phyloP scores from a whole-genome alignment of 2,888 invertebrate species.

The Arrhopalites spinosus region DNA sequence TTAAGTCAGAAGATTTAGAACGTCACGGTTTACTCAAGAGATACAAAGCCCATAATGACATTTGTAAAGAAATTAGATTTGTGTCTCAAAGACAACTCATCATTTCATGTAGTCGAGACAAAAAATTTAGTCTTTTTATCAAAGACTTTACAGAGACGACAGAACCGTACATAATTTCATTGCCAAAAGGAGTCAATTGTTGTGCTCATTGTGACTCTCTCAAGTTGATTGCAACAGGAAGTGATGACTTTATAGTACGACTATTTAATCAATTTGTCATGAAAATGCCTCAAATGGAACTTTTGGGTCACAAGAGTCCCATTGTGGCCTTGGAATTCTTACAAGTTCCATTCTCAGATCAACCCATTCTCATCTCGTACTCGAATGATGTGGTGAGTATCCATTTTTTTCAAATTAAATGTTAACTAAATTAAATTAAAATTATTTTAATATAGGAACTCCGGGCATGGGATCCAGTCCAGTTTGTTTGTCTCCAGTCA shows the following conservation, averaged over 20 bases:
- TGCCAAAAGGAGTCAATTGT: constrained; percentile 50
- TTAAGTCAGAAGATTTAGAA: constrained; percentile 25
- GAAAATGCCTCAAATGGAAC: constrained; percentile 50
- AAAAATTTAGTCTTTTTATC: constrained; percentile 48
- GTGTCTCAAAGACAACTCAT: constrained; percentile 42
- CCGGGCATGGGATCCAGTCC: constrained; percentile 51
- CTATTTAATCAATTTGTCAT: constrained; percentile 53
- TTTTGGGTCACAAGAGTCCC: constrained; percentile 47
- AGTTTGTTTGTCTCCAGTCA: constrained; percentile 47
- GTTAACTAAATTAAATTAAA: too few species aligned
- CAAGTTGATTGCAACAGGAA: constrained; percentile 54
- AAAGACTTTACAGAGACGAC: constrained; percentile 46
- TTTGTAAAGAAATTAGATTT: constrained; percentile 43
- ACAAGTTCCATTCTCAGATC: constrained; percentile 38
- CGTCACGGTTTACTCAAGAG: constrained; percentile 20
- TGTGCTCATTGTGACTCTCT: constrained; percentile 42
- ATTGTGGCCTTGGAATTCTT: constrained; percentile 43
- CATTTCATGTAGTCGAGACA: constrained; percentile 47
- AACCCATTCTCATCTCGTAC: constrained; percentile 45
- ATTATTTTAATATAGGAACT: constrained; percentile 43
- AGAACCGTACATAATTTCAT: constrained; percentile 46
- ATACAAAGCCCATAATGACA: constrained; percentile 48
- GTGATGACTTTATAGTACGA: constrained; percentile 56
- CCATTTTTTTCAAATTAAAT: neutral
- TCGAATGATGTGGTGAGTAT: constrained; percentile 50